Conservation (phyloP, 1,140 invertebrate species). For the Himalopsyche phryganea region DNA sequence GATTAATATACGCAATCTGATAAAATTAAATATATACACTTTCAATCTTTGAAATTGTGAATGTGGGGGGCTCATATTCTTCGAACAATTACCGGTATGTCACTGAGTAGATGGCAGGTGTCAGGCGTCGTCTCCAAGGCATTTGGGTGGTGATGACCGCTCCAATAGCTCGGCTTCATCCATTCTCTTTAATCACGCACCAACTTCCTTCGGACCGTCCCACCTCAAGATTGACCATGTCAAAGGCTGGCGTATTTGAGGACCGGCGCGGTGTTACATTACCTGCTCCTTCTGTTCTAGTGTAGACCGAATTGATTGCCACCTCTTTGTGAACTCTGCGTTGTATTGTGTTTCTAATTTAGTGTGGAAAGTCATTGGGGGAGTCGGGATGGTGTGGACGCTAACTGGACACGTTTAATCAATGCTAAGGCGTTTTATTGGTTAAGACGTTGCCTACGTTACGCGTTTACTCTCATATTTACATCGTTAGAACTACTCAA, state of each 20-base stretch:
- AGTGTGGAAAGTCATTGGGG: not conserved
- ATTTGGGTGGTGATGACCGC: no score
- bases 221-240: conserved; percentile 33
- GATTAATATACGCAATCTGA: no score
- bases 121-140: no score
- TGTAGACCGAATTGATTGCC: conserved; percentile 27
- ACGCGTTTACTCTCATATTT: no score
- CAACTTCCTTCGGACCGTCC: conserved; percentile 22
- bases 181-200: conserved; percentile 30
- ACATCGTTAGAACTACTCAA: no score
- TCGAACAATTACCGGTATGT: no score
- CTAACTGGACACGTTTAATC: conserved; percentile 34
- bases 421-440: conserved; percentile 24
- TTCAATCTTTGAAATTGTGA: no score
- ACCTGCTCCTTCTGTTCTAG: conserved; percentile 10
- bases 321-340: conserved; percentile 30
- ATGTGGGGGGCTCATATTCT: no score
- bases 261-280: conserved; percentile 24
- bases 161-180: not conserved
- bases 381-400: conserved; percentile 1
- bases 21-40: no score
- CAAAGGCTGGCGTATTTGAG: conserved; percentile 28
- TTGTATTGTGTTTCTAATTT: conserved; percentile 35
- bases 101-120: no score
- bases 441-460: conserved; percentile 12